Base-by-base conservation (phyloP, 2,113 vertebrate genomes). In the Zingel zingel region DNA sequence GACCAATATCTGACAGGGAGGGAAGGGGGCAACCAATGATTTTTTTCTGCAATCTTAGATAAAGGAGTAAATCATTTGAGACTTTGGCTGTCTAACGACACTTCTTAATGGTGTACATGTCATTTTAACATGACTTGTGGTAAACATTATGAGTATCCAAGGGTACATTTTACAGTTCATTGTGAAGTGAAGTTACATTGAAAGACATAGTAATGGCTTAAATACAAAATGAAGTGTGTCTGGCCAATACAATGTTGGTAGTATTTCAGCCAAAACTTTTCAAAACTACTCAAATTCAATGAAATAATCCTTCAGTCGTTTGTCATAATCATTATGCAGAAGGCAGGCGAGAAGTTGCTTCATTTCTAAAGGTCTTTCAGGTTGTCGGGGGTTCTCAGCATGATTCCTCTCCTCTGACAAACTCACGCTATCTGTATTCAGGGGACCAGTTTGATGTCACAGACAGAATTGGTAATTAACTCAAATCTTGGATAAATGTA, bases 311-410 rank as follows among this genome's bases (percentile, higher is more conserved):
- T 0, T 58, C 53, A 39, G 6, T 27, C 7, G n/a, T 3, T n/a
- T 14, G 47, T 71, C 39, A 6, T 19, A 67, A 68, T 87, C 23
- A 59, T 74, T 51, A 80, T 47, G 81, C 74, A 67, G 73, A 39
- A 61, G 23, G 82, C 56, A 80, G 30, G 47, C 2, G 1, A 70
- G 57, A 64, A 9, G 10, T 65, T 59, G 23, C 61, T 74, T 79
- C 56, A 53, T 58, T 61, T 73, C 48, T 77, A 64, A 87, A 65
- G 47, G 81, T 86, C 69, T 76, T 81, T 56, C 79, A 63, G 61
- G n/a, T 70, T 73, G 59, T 27, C 25, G 8, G 75, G 4, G 4
- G 36, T 45, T 74, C 58, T 53, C 81, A 62, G 67, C 58, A 43
- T 39, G 75, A 48, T 30, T 73, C 66, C 43, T 56, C 61, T 58